Base-by-base conservation (phyloP, 1,140 invertebrate genomes). In the Frieseomelitta varia region DNA sequence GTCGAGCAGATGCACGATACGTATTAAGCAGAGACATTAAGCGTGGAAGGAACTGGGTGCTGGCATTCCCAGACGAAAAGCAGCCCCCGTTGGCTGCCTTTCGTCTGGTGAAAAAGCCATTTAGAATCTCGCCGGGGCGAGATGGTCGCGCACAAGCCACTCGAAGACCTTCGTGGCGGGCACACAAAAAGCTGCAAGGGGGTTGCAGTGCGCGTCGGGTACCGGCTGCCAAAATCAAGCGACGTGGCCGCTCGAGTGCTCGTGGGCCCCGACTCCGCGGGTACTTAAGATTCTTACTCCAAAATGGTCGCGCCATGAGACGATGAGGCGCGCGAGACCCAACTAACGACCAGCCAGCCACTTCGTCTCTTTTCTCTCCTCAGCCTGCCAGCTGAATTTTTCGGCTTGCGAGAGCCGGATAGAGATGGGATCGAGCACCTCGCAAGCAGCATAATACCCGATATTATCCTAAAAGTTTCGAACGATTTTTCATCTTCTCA, bases 251-350 rank as follows among this genome's bases (percentile, higher is more conserved):
- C 58, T 81, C 79, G 84, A 82, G 80, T 85, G 63, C n/a, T 17
- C 30, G 69, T 63, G 61, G 71, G 82, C 77, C 68, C 81, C 75
- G 81, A 71, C 80, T 53, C 58, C n/a, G 58, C 78, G n/a, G 51
- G 77, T 73, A 85, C 83, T 85, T 80, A 80, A 74, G 58, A 80
- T 67, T 85, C 83, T 85, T 85, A 65, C 56, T 56, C 51, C 73
- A 63, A 84, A 84, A 84, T 71, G 79, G 72, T 11, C 39, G 73
- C 39, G 27, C 15, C 65, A 56, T 56, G 55, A 27, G 67, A 72
- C 67, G 55, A 51, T 55, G 69, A 30, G 71, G 11, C 56, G 55
- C 61, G 51, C 81, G 79, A 72, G 73, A 69, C 47, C 53, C 71
- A 78, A 78, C 61, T 47, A 47, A 63, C 63, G 63, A 30, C 63